Conservation (phyloP, 2,888 invertebrate genomes). For the Dicranocentrus wangi region DNA sequence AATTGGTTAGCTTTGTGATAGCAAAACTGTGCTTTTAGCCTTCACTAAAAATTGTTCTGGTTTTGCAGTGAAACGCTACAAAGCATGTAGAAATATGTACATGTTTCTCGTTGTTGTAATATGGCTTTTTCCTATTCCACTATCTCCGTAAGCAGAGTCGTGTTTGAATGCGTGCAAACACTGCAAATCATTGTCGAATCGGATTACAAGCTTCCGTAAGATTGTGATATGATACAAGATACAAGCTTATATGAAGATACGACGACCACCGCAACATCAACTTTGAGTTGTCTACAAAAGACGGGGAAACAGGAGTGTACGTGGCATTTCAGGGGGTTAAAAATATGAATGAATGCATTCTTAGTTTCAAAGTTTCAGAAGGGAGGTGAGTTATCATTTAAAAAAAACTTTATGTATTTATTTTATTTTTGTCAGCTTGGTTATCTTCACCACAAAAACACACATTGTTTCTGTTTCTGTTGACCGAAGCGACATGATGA, state of each 20-base stretch:
- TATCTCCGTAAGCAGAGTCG: not conserved
- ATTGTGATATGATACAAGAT: constrained; percentile 2
- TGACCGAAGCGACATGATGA: not conserved
- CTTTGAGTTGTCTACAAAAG: not conserved
- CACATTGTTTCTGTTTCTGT: not conserved
- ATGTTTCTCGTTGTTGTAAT: not conserved
- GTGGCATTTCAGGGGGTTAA: not conserved
- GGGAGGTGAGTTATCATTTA: constrained; percentile 14
- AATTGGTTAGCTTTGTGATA: constrained; percentile 11
- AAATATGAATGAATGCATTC: not conserved
- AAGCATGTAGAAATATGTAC: not conserved
- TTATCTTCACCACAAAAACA: constrained; percentile 3
- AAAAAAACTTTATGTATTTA: constrained; percentile 22
- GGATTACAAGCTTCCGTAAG: constrained; percentile 47
- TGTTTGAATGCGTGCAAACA: constrained; percentile 35
- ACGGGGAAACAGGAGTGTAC: not conserved
- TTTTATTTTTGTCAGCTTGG: constrained; percentile 17
- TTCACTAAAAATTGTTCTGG: not conserved
- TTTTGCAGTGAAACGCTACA: not conserved
- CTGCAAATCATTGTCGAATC: constrained; percentile 24
- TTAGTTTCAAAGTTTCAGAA: no score
- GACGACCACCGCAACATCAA: not conserved
- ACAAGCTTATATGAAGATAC: not conserved
- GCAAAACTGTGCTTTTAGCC: not conserved
- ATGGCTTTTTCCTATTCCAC: not conserved